Evolutionary conservation across 2,888 invertebrate genomes (phyloP), one percentile per base, ranked within the genome.

Genomic region (Caenorhabditis auriculariae): DNA sequence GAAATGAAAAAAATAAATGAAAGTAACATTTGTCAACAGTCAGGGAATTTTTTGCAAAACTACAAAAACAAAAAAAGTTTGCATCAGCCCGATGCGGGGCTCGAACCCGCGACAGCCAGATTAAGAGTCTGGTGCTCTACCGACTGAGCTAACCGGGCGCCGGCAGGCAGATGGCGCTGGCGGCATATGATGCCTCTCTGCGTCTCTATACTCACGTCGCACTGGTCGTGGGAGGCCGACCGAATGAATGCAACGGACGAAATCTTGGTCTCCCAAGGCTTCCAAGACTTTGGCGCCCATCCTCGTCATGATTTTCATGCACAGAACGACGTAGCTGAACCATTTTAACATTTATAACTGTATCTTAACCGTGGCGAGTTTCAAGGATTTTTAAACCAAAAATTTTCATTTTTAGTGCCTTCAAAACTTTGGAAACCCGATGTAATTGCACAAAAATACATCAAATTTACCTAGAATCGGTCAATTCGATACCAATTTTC

Each of bases 301-400:
- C 72, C 96, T 87, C 0, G 96, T 93, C 98, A 98, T 98, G 71
- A 94, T 89, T 35, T 90, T 86, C 96, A 98, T 98, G n/a, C 93
- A 93, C 68, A 91, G 90, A 17, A 91, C 96, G 6, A 96, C 96
- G 83, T 98, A 98, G 0, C 93, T 89, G 39, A 15, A 54, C 15
- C 9, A 12, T 32, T 7, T 32, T n/a, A n/a, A 12, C 35, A 32
- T 12, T 32, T 32, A 32, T 32, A n/a, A n/a, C n/a, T n/a, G n/a
- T n/a, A n/a, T n/a, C n/a, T n/a, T n/a, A n/a, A n/a, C n/a, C n/a
- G n/a, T n/a, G n/a, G n/a, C n/a, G n/a, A n/a, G n/a, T n/a, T n/a
- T n/a, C n/a, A n/a, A n/a, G n/a, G n/a, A n/a, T n/a, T n/a, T n/a
- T n/a, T n/a, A n/a, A n/a, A n/a, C n/a, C n/a, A n/a, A n/a, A n/a